These are phyloP conservation scores for Nibea coibor DNA, from an alignment of 2,113 vertebrate species.

Conservation along the genomic window DNA sequence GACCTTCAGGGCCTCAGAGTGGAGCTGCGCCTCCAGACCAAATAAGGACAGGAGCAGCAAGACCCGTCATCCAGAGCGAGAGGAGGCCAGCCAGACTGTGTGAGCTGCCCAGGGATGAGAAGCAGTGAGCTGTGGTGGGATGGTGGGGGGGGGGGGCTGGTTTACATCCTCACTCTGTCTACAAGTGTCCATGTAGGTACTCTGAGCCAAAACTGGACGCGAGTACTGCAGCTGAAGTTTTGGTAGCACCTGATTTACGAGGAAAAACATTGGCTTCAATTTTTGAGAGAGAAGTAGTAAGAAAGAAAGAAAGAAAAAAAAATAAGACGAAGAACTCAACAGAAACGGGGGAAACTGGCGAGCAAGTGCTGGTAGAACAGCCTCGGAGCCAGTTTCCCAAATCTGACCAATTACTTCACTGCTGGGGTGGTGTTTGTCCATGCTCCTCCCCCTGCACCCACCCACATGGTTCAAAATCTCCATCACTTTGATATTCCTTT, in stretches of 20 bases:
- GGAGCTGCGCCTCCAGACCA: slow-evolving; percentile 77
- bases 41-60: slow-evolving; percentile 79
- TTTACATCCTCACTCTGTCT: slow-evolving; percentile 39
- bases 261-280: background rate
- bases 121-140: background rate
- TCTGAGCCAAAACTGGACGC: background rate
- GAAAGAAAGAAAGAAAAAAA: background rate
- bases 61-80: slow-evolving; percentile 60
- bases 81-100: slow-evolving; percentile 41
- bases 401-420: slow-evolving; percentile 77
- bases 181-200: slow-evolving; percentile 1
- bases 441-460: slow-evolving; percentile 57
- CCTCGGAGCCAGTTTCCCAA: slow-evolving; percentile 63
- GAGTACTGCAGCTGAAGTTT: background rate
- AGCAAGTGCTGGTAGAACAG: slow-evolving; percentile 8
- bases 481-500: slow-evolving; percentile 62
- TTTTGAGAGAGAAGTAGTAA: background rate
- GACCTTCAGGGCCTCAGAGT: slow-evolving; percentile 57
- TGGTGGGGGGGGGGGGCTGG: slow-evolving; percentile 2
- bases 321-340: background rate
- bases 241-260: background rate
- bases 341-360: slow-evolving; percentile 16
- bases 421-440: slow-evolving; percentile 67
- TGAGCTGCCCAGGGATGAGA: slow-evolving; percentile 49
- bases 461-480: slow-evolving; percentile 72